phyloP scores from a whole-genome alignment of 2,797 vertebrate species.

The Neosilurus mollespiculum region DNA sequence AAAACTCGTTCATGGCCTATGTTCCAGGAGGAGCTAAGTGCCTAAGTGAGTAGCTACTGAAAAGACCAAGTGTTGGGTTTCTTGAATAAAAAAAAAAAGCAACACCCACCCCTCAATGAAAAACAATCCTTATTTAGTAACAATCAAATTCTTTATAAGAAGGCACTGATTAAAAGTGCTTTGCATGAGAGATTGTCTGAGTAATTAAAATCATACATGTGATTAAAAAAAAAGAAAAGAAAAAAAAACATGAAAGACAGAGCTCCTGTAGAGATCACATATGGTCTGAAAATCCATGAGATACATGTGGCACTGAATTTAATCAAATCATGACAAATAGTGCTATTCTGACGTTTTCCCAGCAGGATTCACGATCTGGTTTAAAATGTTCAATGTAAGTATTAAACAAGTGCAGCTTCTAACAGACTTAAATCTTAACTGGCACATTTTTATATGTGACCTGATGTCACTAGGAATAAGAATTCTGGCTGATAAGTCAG shows the following conservation, averaged over 20 bases:
- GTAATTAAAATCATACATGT: not conserved
- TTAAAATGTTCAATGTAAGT: not conserved
- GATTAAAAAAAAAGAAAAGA: no score
- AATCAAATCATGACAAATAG: not conserved
- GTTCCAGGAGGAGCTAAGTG: no score
- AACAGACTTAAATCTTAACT: not conserved
- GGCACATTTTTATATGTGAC: not conserved
- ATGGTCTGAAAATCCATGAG: not conserved
- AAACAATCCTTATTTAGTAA: not conserved
- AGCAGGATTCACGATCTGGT: not conserved
- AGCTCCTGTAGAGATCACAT: not conserved
- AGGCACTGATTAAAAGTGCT: not conserved
- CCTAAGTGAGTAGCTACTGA: no score
- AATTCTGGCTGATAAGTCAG: constrained; percentile 1
- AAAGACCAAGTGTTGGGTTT: not conserved
- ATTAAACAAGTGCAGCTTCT: not conserved
- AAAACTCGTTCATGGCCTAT: no score
- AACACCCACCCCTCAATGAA: not conserved
- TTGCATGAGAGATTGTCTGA: no score
- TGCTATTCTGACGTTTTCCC: not conserved
- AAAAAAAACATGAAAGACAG: not conserved
- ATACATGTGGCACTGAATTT: not conserved
- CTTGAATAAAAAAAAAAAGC: not conserved
- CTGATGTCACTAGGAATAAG: not conserved
- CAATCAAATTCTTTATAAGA: not conserved